phyloP scores from a whole-genome alignment of 2,113 vertebrate genomes.

The human (Homo sapiens) region DNA sequence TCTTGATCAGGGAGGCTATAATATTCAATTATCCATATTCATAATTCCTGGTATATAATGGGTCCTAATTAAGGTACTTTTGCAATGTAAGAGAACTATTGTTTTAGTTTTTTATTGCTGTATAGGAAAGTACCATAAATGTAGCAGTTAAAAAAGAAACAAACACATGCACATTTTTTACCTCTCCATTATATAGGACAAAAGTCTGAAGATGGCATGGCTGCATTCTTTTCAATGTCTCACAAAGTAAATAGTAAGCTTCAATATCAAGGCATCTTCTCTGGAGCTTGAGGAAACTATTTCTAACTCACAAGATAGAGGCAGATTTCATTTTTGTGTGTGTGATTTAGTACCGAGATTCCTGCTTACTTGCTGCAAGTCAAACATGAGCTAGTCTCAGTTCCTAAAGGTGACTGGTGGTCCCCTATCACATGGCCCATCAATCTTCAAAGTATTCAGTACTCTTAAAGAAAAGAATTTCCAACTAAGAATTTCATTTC shows the following conservation, averaged over 20 bases:
- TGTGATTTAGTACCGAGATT: not conserved
- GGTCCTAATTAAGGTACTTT: not conserved
- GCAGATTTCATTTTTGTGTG: not conserved
- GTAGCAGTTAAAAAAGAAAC: not conserved
- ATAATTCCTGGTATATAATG: not conserved
- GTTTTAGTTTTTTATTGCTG: not conserved
- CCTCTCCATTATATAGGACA: not conserved
- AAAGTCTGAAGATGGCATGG: not conserved
- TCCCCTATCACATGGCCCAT: not conserved
- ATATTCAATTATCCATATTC: too few relatives aligned
- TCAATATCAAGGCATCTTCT: not conserved
- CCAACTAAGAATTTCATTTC: too few relatives aligned
- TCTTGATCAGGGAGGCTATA: not conserved
- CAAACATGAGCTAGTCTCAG: not conserved
- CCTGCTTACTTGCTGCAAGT: not conserved
- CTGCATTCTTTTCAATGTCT: not conserved
- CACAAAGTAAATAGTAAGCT: not conserved
- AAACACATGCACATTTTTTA: too few relatives aligned
- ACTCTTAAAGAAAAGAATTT: too few relatives aligned
- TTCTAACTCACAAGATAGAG: not conserved
- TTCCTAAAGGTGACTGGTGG: not conserved
- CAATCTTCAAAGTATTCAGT: not conserved
- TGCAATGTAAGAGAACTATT: not conserved
- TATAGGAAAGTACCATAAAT: not conserved
- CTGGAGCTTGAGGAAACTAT: not conserved